These are phyloP conservation scores for Drosophila auraria DNA, from an alignment of 1,140 invertebrate species.

Conservation along the genomic window DNA sequence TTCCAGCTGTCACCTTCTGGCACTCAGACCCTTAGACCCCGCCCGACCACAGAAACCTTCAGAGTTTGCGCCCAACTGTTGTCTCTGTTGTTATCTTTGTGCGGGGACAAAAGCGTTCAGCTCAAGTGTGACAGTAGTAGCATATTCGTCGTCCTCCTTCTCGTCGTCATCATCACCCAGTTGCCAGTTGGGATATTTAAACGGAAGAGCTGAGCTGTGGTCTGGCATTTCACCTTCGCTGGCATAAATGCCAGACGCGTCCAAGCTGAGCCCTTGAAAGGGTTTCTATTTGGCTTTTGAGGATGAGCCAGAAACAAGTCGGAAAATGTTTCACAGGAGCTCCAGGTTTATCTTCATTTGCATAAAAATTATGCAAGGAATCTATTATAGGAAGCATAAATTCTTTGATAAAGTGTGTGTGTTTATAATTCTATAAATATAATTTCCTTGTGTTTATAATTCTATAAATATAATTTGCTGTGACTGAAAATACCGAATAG, in stretches of 20 bases:
- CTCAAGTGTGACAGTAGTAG: conserved; percentile 66
- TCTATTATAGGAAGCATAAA: neutral
- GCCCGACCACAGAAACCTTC: conserved; percentile 55
- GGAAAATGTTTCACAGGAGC: neutral
- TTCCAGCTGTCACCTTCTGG: conserved; percentile 36
- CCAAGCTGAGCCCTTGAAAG: conserved; percentile 33
- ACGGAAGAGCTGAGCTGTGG: conserved; percentile 37
- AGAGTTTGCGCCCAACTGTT: conserved; percentile 33
- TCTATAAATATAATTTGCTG: too few species aligned
- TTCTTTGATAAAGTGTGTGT: neutral
- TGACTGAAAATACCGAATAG: too few species aligned
- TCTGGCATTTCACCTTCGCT: conserved; percentile 67
- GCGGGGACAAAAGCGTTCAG: conserved; percentile 71
- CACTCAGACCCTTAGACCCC: conserved; percentile 10
- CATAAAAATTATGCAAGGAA: conserved; percentile 11
- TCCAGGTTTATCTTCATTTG: conserved; percentile 5
- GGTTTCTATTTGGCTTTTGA: conserved; percentile 24
- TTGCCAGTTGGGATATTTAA: conserved; percentile 52
- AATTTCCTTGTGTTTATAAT: neutral
- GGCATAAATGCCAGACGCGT: conserved; percentile 31
- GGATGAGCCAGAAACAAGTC: conserved; percentile 2
- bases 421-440: neutral
- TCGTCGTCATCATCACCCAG: conserved; percentile 18
- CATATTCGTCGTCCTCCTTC: conserved; percentile 41
- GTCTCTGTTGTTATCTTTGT: conserved; percentile 52